Conservation (phyloP, 2,797 vertebrate species). For the Taeniopygia guttata region DNA sequence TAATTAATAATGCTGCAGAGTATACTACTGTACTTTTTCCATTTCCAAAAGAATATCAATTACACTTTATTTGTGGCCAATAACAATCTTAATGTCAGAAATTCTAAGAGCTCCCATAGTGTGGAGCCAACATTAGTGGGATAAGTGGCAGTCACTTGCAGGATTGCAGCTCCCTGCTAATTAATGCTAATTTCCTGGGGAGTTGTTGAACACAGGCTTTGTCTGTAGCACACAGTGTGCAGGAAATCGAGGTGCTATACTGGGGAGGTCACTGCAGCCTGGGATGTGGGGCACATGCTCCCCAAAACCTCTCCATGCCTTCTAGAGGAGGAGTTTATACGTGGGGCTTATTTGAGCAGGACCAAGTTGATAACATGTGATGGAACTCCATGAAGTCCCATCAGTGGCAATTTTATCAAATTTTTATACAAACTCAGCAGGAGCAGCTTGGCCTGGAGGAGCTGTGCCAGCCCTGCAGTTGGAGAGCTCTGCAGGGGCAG, state of each 20-base stretch:
- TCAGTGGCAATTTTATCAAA: background rate
- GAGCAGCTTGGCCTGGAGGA: background rate
- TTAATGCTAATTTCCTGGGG: slow-evolving; percentile 21
- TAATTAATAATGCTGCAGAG: background rate
- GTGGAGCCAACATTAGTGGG: background rate
- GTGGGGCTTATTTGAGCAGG: background rate
- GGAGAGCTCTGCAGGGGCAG: background rate
- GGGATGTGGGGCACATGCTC: accelerated
- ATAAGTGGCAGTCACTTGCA: background rate
- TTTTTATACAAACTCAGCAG: accelerated
- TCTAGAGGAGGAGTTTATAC: background rate
- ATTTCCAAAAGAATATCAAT: background rate
- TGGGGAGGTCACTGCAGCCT: background rate
- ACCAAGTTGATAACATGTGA: background rate
- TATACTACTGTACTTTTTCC: background rate
- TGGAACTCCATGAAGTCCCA: background rate
- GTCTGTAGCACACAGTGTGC: background rate
- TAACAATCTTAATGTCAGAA: slow-evolving; percentile 7
- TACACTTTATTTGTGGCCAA: background rate
- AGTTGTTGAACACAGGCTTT: background rate
- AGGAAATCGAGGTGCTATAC: background rate
- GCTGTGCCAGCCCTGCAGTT: background rate
- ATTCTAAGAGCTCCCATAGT: background rate
- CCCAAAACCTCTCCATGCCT: background rate
- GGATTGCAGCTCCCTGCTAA: background rate